These are phyloP conservation scores for Corythucha ciliata DNA, from an alignment of 2,888 invertebrate species.

Conservation along the genomic window DNA sequence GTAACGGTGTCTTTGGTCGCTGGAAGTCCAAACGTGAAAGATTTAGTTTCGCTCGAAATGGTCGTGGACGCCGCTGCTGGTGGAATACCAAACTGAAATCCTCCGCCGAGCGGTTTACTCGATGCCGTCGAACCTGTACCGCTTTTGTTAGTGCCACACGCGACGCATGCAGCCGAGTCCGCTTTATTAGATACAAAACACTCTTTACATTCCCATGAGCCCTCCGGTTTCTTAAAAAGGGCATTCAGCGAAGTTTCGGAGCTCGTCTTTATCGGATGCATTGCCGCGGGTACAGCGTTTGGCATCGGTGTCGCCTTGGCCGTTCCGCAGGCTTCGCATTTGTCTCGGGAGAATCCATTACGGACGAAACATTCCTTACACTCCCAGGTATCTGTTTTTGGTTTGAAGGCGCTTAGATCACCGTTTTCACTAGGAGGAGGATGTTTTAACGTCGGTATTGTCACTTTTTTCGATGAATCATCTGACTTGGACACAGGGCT, in stretches of 20 bases:
- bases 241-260: conserved; percentile 38
- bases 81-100: too few relatives aligned
- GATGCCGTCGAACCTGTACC: too few relatives aligned
- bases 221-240: conserved; percentile 42
- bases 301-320: too few relatives aligned
- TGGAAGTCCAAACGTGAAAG: conserved; percentile 23
- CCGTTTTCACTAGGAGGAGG: too few relatives aligned
- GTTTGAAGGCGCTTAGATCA: too few relatives aligned
- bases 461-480: too few relatives aligned
- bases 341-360: conserved; percentile 44
- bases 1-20: too few relatives aligned
- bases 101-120: too few relatives aligned
- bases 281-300: too few relatives aligned
- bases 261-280: conserved; percentile 15
- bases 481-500: too few relatives aligned
- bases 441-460: too few relatives aligned
- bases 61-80: conserved; percentile 7
- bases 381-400: conserved; percentile 42
- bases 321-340: conserved; percentile 51
- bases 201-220: conserved; percentile 52
- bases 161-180: conserved; percentile 46
- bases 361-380: conserved; percentile 54
- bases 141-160: conserved; percentile 50
- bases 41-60: background rate
- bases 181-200: conserved; percentile 52